Evolutionary conservation across 2,797 vertebrate species (phyloP).

Genomic region (Lindbergichthys nudifrons): DNA sequence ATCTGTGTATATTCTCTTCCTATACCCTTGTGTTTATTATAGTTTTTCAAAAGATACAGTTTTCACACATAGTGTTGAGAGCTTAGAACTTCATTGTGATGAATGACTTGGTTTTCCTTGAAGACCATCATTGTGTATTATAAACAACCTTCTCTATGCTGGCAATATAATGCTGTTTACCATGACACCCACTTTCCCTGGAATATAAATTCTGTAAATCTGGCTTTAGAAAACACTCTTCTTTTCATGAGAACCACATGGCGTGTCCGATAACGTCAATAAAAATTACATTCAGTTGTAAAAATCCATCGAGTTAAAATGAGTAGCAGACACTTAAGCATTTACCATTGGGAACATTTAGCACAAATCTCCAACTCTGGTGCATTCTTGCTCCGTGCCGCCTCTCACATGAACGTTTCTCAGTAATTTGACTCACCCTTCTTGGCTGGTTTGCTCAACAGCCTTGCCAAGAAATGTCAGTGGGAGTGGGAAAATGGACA

Average conservation of each 20-base stretch:
- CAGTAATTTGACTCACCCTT: neutral
- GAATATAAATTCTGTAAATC: neutral
- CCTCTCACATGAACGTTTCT: constrained; percentile 8
- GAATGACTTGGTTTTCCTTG: neutral
- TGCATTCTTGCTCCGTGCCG: constrained; percentile 10
- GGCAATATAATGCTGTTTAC: neutral
- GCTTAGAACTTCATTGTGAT: constrained; percentile 2
- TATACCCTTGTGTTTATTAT: neutral
- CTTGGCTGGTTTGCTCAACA: constrained; percentile 1
- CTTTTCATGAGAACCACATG: neutral
- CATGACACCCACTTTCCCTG: neutral
- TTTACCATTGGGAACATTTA: neutral
- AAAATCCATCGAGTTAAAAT: neutral
- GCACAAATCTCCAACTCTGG: neutral
- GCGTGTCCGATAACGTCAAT: neutral
- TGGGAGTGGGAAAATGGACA: constrained; percentile 16
- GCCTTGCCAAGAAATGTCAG: constrained; percentile 22
- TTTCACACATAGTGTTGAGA: neutral
- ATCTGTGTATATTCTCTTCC: neutral
- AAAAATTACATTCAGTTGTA: neutral
- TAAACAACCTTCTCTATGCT: neutral
- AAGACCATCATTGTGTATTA: neutral
- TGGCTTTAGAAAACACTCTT: neutral
- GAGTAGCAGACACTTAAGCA: neutral
- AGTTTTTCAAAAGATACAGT: neutral